phyloP scores from a whole-genome alignment of 2,797 vertebrate genomes.

The Eulemur rubriventer region DNA sequence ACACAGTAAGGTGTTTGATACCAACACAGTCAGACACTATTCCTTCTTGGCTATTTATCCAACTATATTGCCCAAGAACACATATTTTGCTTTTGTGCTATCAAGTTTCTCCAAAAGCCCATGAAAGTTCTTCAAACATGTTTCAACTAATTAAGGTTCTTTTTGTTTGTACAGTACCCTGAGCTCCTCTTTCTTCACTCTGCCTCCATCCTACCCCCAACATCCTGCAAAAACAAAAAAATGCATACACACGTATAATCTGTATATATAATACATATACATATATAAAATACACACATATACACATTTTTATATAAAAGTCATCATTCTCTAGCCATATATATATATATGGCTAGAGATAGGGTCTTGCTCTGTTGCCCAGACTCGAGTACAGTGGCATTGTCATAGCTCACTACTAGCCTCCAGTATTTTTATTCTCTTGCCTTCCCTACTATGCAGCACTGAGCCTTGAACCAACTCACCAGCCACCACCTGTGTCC shows the following conservation, averaged over 20 bases:
- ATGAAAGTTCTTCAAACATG: not conserved
- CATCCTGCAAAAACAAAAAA: not conserved
- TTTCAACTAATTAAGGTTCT: not conserved
- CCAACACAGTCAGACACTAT: not conserved
- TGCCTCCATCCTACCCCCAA: not conserved
- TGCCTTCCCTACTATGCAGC: not conserved
- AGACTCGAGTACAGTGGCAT: not conserved
- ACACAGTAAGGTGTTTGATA: not conserved
- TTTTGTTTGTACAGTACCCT: not conserved
- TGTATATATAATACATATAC: not conserved
- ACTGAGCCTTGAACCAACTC: not conserved
- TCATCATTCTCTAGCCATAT: not conserved
- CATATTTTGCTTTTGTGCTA: not conserved
- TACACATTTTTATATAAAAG: not conserved
- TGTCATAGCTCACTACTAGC: not conserved
- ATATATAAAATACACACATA: not conserved
- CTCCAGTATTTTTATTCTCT: conserved; percentile 26
- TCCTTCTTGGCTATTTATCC: not conserved
- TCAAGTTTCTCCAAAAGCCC: not conserved
- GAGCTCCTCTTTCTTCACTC: not conserved
- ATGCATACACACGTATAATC: not conserved
- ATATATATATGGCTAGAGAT: not conserved
- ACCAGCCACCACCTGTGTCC: too few relatives aligned
- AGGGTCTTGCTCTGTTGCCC: not conserved
- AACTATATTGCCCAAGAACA: not conserved